Conservation (phyloP, 2,113 vertebrate genomes). For the Axis porcinus region DNA sequence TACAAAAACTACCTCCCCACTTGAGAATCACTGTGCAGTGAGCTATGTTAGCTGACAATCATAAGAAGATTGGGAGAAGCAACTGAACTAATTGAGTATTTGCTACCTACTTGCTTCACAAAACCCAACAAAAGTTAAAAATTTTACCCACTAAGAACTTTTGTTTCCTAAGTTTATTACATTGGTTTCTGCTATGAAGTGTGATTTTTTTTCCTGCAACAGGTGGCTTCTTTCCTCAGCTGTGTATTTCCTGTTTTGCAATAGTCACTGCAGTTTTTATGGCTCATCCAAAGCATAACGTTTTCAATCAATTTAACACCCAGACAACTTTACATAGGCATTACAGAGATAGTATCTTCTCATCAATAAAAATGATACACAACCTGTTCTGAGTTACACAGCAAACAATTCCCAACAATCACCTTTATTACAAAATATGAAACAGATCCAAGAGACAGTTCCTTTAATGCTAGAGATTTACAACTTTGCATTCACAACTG, state of each 20-base stretch:
- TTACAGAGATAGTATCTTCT: background rate
- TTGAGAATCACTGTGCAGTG: background rate
- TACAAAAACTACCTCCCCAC: background rate
- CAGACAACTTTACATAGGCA: background rate
- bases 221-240: background rate
- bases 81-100: background rate
- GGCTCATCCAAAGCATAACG: background rate
- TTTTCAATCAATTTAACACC: constrained; percentile 43
- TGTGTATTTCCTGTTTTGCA: constrained; percentile 13
- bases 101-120: background rate
- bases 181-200: background rate
- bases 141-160: background rate
- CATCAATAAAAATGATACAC: constrained; percentile 48
- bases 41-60: background rate
- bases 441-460: background rate
- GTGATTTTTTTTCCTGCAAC: background rate
- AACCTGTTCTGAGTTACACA: background rate
- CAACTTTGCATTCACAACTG: background rate
- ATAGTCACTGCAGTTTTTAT: constrained; percentile 6
- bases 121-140: background rate
- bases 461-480: background rate
- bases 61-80: background rate
- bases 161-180: background rate
- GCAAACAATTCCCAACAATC: constrained; percentile 22
- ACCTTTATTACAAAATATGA: constrained; percentile 10